Evolutionary conservation across 1,140 invertebrate species (phyloP).

Genomic region (Ooceraea biroi): DNA sequence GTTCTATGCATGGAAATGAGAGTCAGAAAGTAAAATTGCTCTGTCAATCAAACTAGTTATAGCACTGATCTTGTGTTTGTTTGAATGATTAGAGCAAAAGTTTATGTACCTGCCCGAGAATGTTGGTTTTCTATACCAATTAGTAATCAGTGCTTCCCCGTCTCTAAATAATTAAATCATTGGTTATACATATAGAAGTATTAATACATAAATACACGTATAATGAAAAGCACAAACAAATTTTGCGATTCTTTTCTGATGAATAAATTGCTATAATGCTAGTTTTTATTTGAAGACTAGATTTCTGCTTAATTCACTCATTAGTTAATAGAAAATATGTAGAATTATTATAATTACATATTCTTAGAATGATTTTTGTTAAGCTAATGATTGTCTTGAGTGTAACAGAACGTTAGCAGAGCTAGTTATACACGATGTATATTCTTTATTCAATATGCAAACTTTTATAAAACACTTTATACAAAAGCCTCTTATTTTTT

Average conservation of each 20-base stretch:
- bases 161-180: no score
- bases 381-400: not conserved
- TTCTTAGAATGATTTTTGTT: constrained; percentile 19
- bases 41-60: no score
- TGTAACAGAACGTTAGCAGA: not conserved
- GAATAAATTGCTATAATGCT: constrained; percentile 22
- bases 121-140: no score
- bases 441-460: not conserved
- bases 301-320: constrained; percentile 39
- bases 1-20: no score
- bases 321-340: constrained; percentile 1
- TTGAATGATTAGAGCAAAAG: no score
- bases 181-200: no score
- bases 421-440: not conserved
- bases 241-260: not conserved
- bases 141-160: no score
- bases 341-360: constrained; percentile 27
- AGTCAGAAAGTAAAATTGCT: no score
- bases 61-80: no score
- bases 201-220: no score
- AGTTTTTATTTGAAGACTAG: constrained; percentile 35
- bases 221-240: constrained; percentile 1
- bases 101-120: no score
- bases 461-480: not conserved
- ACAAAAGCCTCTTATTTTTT: not conserved